A percentile compares a stretch with the other conserved stretches of the same genome.
Conservation (phyloP, 1,140 invertebrate species). For the Drosophila albomicans region DNA sequence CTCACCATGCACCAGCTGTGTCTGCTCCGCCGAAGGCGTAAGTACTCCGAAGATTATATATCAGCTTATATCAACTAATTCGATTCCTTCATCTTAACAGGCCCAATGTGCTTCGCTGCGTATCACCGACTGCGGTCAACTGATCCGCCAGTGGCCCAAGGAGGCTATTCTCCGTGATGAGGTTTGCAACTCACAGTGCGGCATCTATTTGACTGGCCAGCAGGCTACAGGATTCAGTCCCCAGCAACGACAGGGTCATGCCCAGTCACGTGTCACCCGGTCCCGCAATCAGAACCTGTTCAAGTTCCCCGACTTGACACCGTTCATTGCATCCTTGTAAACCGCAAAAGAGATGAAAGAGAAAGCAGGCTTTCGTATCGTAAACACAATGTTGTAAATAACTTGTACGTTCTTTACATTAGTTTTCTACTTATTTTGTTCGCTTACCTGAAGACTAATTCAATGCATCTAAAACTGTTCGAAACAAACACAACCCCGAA, state of each 20-base stretch:
- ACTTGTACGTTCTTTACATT: constrained; percentile 62
- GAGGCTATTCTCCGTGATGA: constrained; percentile 94
- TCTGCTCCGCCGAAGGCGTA: constrained; percentile 93
- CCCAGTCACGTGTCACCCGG: constrained; percentile 72
- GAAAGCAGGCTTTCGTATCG: constrained; percentile 46
- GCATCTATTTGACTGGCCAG: constrained; percentile 84
- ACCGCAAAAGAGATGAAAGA: constrained; percentile 9
- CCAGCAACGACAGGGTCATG: constrained; percentile 61
- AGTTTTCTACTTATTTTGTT: constrained; percentile 52
- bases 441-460: constrained; percentile 67
- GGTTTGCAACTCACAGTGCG: constrained; percentile 95
- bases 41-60: constrained; percentile 78
- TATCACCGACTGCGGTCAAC: constrained; percentile 93
- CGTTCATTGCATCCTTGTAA: constrained; percentile 86
- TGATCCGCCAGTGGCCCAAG: constrained; percentile 92
- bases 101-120: constrained; percentile 95
- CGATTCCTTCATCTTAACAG: constrained; percentile 86
- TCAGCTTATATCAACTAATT: neutral
- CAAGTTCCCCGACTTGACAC: constrained; percentile 88
- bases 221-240: constrained; percentile 70
- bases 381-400: constrained; percentile 63
- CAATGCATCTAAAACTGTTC: constrained; percentile 34
- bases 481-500: constrained; percentile 9
- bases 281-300: constrained; percentile 85
- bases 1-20: constrained; percentile 94